Conservation (phyloP, 2,113 vertebrate species). For the human region DNA sequence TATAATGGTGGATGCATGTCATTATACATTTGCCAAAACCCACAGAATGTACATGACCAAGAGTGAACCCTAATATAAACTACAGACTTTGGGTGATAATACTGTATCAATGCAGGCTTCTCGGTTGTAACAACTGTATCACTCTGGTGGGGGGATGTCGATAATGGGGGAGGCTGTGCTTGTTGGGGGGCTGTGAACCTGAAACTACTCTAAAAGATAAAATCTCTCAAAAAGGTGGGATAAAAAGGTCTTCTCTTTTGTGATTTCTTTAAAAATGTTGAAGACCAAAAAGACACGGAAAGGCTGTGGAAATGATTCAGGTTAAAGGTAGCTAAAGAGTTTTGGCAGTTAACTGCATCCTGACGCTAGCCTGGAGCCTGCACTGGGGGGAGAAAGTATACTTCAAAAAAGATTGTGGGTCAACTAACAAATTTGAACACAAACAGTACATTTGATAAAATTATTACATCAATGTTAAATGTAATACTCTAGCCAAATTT, state of each 20-base stretch:
- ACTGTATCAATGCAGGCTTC: not conserved
- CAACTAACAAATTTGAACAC: not conserved
- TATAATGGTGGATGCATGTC: not conserved
- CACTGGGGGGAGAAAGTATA: not conserved
- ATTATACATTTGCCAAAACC: not conserved
- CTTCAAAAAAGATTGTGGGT: not conserved
- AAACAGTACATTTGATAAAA: not conserved
- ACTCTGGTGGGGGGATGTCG: not conserved
- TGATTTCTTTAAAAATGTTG: not conserved
- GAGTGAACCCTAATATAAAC: not conserved
- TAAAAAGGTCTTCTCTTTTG: not conserved
- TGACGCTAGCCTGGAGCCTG: not conserved
- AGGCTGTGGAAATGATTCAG: not conserved
- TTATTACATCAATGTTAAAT: not conserved
- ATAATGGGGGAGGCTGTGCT: not conserved
- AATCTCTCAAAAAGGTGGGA: not conserved
- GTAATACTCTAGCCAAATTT: not conserved
- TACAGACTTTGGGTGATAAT: not conserved
- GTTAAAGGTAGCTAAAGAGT: not conserved
- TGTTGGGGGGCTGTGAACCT: not conserved
- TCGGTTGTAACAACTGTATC: not conserved
- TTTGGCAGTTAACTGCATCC: not conserved
- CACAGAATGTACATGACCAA: not conserved
- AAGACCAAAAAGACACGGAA: not conserved
- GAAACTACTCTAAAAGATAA: not conserved